phyloP scores from a whole-genome alignment of 2,113 vertebrate genomes.

The Macquaria australasica region DNA sequence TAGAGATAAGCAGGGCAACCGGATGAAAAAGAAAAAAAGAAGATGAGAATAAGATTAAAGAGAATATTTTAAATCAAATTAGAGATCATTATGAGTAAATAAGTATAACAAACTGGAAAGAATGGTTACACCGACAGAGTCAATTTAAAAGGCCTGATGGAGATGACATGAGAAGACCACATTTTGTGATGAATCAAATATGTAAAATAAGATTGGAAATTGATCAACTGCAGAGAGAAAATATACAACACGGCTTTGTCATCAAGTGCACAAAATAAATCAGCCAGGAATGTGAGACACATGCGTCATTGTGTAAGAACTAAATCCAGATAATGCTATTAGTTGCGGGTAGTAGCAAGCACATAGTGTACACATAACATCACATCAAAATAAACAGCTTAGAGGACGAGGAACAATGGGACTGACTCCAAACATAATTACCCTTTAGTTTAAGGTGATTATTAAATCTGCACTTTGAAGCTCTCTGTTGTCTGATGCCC shows the following conservation, averaged over 20 bases:
- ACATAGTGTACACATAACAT: conserved; percentile 35
- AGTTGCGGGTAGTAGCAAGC: conserved; percentile 41
- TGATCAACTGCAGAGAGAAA: conserved; percentile 12
- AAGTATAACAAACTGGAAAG: neutral
- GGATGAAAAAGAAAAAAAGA: neutral
- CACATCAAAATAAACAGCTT: conserved; percentile 54
- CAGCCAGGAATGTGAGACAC: conserved; percentile 65
- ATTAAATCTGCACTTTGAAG: conserved; percentile 13
- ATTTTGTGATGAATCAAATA: neutral
- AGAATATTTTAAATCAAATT: conserved; percentile 10
- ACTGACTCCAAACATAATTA: conserved; percentile 22
- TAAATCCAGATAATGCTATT: conserved; percentile 79
- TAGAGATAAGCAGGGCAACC: neutral
- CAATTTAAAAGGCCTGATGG: neutral
- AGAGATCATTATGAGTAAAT: conserved; percentile 1
- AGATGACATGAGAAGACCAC: neutral
- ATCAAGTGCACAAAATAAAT: conserved; percentile 21
- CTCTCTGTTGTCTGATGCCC: conserved; percentile 23
- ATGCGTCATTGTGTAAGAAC: conserved; percentile 59
- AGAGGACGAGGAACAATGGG: conserved; percentile 43
- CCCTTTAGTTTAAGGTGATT: conserved; percentile 12
- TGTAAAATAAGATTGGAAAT: neutral
- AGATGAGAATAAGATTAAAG: conserved; percentile 18
- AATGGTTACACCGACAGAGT: neutral
- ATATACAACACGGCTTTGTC: conserved; percentile 9